Conservation (phyloP, 2,113 vertebrate genomes). For the Thinocorus orbignyianus region DNA sequence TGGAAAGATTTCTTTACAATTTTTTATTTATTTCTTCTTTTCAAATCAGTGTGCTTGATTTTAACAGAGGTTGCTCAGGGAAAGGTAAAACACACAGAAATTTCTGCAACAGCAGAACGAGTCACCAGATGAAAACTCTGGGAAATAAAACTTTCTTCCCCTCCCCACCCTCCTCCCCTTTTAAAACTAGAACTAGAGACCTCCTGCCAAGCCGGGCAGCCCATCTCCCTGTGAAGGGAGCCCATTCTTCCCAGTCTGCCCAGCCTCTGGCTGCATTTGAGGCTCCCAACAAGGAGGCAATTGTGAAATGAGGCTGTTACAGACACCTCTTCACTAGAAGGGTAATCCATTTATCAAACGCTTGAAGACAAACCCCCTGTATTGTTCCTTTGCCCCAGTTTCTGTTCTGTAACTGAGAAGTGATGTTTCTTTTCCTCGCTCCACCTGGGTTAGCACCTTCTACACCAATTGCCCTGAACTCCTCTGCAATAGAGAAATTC, state of each 20-base stretch:
- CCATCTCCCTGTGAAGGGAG: neutral
- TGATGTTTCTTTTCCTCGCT: neutral
- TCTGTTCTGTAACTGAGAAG: neutral
- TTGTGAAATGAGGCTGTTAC: neutral
- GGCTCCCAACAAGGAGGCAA: neutral
- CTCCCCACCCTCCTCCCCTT: rapidly evolving
- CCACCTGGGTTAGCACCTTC: neutral
- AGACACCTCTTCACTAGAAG: neutral
- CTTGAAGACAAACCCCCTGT: neutral
- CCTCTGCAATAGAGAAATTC: neutral
- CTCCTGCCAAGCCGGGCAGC: neutral
- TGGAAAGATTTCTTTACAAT: neutral
- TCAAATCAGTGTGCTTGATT: neutral
- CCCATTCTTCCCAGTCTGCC: neutral
- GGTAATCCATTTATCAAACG: neutral
- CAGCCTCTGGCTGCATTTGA: neutral
- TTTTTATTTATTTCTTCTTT: neutral
- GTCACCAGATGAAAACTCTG: neutral
- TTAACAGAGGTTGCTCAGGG: neutral
- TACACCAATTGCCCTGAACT: neutral
- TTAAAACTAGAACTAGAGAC: neutral
- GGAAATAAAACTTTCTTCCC: neutral
- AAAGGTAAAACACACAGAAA: neutral
- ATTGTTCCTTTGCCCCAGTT: neutral
- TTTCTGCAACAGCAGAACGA: neutral